Evolutionary conservation across 2,797 vertebrate genomes (phyloP).

Genomic region (Pteronotus mesoamericanus): DNA sequence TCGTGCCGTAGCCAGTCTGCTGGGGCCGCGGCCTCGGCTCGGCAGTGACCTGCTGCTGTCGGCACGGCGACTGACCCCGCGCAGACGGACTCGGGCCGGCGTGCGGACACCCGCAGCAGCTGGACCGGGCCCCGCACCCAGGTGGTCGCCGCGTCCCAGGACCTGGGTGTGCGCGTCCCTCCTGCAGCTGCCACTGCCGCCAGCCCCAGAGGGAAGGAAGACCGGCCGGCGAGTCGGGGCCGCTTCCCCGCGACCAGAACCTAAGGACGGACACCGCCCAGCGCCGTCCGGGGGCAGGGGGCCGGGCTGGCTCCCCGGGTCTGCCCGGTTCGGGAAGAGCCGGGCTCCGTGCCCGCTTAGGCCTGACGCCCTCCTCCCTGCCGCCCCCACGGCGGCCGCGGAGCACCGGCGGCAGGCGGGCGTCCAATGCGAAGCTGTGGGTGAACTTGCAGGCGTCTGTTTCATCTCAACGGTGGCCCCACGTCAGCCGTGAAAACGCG

Average conservation of each 20-base stretch:
- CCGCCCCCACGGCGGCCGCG: rapidly evolving
- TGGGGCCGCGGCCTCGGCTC: rapidly evolving
- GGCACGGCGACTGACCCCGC: background rate
- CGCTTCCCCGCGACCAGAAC: background rate
- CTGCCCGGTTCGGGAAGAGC: background rate
- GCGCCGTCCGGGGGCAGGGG: background rate
- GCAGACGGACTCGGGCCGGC: rapidly evolving
- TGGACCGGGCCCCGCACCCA: rapidly evolving
- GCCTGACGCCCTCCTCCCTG: background rate
- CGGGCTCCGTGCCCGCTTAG: rapidly evolving
- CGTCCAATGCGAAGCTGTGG: rapidly evolving
- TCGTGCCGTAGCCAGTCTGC: rapidly evolving
- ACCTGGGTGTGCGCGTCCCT: background rate
- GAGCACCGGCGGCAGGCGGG: background rate
- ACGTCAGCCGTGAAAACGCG: rapidly evolving
- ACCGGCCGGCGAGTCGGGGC: background rate
- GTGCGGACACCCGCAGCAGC: background rate
- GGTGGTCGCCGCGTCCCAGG: no score
- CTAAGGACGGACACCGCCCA: no score
- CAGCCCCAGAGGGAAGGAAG: rapidly evolving
- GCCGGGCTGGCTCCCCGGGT: background rate
- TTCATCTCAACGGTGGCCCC: background rate
- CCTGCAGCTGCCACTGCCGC: background rate
- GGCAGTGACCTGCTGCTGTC: background rate
- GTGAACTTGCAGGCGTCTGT: background rate